Base-by-base conservation (phyloP, 1,140 invertebrate genomes). In the Teleogryllus occipitalis region DNA sequence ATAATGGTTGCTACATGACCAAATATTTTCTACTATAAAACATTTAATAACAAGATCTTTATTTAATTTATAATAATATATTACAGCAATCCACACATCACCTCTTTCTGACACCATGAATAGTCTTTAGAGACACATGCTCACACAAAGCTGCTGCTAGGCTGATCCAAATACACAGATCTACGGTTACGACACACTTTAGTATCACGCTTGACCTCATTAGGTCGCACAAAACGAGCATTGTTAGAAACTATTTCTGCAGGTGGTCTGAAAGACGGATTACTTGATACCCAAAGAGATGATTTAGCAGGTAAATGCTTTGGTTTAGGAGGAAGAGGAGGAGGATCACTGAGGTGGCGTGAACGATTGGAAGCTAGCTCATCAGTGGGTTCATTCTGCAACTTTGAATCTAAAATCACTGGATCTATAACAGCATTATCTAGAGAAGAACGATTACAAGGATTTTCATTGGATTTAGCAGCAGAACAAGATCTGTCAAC, bases 61-160 rank as follows among this genome's bases (percentile, higher is more conserved):
- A 39, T 39, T 39, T 39, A 39, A 39, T 39, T 39, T 39, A 39
- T 39, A 39, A 39, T 39, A 39, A 39, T 39, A 39, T 39, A 39
- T 39, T 39, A 39, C 27, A 39, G 27, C 27, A 39, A 39, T 39
- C 27, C 27, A 39, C 27, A 39, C 27, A 39, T 39, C 27, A 39
- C 27, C 27, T 39, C 27, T 39, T 39, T 39, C 27, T 39, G 27
- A 65, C 54, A 10, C 10, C 54, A 65, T 65, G 1, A 65, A 65
- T 65, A 65, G 10, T 14, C 54, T 14, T 14, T 14, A 65, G 54
- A 65, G 54, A 65, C 10, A 14, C 18, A 65, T 2, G 1, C 1
- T 85, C 85, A 90, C 80, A 91, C 90, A 86, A 91, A 91, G 85
- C 90, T 91, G 83, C 90, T 90, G 81, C 88, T 90, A 39, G 90